A percentile compares a stretch with the other conserved stretches of the same genome.
Evolutionary conservation across 64 coral and sea anemone species (phyloP).

Genomic region (Montipora capricornis): DNA sequence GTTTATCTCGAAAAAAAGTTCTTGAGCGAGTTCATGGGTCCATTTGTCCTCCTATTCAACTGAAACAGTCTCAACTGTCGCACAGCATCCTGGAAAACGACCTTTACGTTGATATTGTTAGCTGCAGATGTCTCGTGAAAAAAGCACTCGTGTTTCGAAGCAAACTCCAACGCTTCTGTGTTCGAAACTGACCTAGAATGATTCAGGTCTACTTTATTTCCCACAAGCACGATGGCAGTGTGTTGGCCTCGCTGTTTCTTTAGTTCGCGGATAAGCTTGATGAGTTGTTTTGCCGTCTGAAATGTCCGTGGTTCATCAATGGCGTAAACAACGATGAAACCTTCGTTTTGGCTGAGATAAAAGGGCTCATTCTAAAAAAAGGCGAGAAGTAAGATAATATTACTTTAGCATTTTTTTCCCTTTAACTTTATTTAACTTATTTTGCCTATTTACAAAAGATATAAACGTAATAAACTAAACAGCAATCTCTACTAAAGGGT

Average conservation of each 20-base stretch:
- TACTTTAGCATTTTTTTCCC: too few species aligned
- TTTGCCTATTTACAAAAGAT: too few species aligned
- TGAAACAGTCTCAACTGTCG: constrained; percentile 71
- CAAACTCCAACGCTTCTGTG: constrained; percentile 77
- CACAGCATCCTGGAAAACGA: constrained; percentile 84
- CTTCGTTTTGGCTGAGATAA: constrained; percentile 86
- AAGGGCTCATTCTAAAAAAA: constrained; percentile 82
- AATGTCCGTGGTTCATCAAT: constrained; percentile 83
- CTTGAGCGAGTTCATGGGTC: constrained; percentile 85
- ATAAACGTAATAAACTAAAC: too few species aligned
- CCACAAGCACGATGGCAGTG: constrained; percentile 74
- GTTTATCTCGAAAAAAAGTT: constrained; percentile 69
- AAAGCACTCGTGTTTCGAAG: constrained; percentile 81
- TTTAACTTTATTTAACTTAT: too few species aligned
- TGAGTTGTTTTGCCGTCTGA: constrained; percentile 85
- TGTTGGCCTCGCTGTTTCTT: constrained; percentile 82
- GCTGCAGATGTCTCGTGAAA: constrained; percentile 88
- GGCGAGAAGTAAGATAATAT: not conserved
- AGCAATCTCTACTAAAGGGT: too few species aligned
- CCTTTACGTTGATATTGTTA: constrained; percentile 84
- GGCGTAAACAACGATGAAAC: constrained; percentile 87
- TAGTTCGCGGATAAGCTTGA: constrained; percentile 90
- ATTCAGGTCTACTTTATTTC: constrained; percentile 91
- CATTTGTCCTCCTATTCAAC: constrained; percentile 68
- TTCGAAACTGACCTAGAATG: constrained; percentile 77